These are phyloP conservation scores for Axea sp. DNA, from an alignment of 2,888 invertebrate species.

Conservation along the genomic window DNA sequence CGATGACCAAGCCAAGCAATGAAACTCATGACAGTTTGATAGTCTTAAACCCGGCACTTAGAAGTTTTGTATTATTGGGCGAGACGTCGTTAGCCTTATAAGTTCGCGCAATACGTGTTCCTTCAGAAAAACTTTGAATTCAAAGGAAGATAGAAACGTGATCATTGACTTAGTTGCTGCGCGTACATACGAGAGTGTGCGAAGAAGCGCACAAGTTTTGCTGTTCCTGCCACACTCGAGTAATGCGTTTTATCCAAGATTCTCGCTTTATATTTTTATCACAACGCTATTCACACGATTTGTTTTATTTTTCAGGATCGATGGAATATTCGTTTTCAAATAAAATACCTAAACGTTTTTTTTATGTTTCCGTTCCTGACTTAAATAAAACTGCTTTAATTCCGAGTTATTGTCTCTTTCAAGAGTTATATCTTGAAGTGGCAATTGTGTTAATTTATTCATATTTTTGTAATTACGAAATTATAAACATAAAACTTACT, in stretches of 20 bases:
- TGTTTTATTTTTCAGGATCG: slow-evolving; percentile 43
- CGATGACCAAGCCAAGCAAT: slow-evolving; percentile 13
- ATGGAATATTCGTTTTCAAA: slow-evolving; percentile 43
- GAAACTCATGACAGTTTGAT: slow-evolving; percentile 50
- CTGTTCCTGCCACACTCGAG: slow-evolving; percentile 45
- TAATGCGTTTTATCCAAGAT: slow-evolving; percentile 60
- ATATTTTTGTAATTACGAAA: no score
- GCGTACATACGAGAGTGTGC: slow-evolving; percentile 40
- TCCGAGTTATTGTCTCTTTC: slow-evolving; percentile 9
- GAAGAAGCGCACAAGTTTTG: slow-evolving; percentile 55
- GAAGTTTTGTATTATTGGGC: slow-evolving; percentile 39
- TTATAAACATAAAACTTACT: no score
- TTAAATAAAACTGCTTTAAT: slow-evolving; percentile 13
- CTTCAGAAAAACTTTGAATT: slow-evolving; percentile 53
- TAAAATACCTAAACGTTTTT: slow-evolving; percentile 10
- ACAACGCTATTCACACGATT: slow-evolving; percentile 42
- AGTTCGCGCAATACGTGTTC: slow-evolving; percentile 51
- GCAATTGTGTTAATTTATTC: no score
- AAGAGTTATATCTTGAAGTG: no score
- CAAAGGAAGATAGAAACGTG: slow-evolving; percentile 60
- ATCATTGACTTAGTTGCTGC: slow-evolving; percentile 61
- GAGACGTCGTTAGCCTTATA: slow-evolving; percentile 48
- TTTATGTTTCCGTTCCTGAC: slow-evolving; percentile 14
- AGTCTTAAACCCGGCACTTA: slow-evolving; percentile 45
- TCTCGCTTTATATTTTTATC: slow-evolving; percentile 56